phyloP scores from a whole-genome alignment of 2,797 vertebrate genomes.

The Parotocinclus haroldoi region DNA sequence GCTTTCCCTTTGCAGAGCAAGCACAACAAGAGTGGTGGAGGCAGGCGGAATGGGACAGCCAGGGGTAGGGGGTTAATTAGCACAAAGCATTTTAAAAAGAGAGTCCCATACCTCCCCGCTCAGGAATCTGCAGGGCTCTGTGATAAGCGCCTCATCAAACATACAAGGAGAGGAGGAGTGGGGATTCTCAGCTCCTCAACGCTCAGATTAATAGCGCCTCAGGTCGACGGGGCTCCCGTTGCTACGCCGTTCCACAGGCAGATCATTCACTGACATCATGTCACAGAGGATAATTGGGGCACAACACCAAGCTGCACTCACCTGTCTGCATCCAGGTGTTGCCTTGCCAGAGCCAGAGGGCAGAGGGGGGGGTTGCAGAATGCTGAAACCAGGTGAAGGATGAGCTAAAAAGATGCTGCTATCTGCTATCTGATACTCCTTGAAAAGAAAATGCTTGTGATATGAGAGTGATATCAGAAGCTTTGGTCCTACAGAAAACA shows the following conservation, averaged over 20 bases:
- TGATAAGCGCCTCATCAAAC: slow-evolving; percentile 62
- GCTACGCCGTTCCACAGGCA: slow-evolving; percentile 48
- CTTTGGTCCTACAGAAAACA: no score
- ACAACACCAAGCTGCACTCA: slow-evolving; percentile 54
- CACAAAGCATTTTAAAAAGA: slow-evolving; percentile 61
- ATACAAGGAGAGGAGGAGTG: slow-evolving; percentile 49
- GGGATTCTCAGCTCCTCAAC: slow-evolving; percentile 48
- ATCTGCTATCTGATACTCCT: no score
- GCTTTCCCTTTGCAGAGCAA: slow-evolving; percentile 17
- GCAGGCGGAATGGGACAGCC: slow-evolving; percentile 38
- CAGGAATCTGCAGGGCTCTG: slow-evolving; percentile 56
- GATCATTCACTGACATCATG: slow-evolving; percentile 64
- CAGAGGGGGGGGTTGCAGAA: slow-evolving; percentile 31
- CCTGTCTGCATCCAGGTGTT: slow-evolving; percentile 66
- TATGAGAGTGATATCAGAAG: no score
- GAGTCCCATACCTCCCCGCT: slow-evolving; percentile 52
- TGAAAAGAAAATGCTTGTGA: no score
- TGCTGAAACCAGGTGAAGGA: slow-evolving; percentile 32
- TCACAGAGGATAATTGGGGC: slow-evolving; percentile 67
- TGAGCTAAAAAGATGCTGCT: slow-evolving; percentile 13
- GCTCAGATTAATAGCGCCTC: slow-evolving; percentile 60
- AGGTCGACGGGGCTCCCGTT: slow-evolving; percentile 60
- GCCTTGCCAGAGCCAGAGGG: slow-evolving; percentile 50
- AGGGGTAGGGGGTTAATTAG: slow-evolving; percentile 56
- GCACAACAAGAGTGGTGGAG: slow-evolving; percentile 36